Percentiles rank a stretch among this genome's conserved stretches.
Evolutionary conservation across 2,113 vertebrate genomes (phyloP).

Genomic region (Thinocorus orbignyianus): DNA sequence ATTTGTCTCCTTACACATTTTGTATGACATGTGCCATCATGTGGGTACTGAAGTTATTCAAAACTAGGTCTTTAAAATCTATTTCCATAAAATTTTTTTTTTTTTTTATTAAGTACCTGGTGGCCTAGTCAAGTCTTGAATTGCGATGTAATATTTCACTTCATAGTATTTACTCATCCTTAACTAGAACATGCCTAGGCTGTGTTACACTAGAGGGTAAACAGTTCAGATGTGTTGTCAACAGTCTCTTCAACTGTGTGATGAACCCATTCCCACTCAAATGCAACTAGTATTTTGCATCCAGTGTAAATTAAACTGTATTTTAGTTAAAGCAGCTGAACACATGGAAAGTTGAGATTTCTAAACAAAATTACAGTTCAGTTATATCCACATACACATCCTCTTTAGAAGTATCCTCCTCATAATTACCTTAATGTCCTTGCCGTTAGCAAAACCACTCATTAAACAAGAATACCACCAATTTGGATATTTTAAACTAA

Average conservation of each 20-base stretch:
- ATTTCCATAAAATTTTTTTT: not conserved
- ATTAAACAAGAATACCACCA: not conserved
- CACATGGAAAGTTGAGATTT: not conserved
- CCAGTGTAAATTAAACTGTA: not conserved
- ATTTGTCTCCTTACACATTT: accelerated
- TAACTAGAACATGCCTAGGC: not conserved
- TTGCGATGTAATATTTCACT: accelerated
- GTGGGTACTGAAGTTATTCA: not conserved
- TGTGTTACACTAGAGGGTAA: not conserved
- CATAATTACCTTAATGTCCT: not conserved
- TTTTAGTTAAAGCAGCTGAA: not conserved
- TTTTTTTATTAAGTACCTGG: too few relatives aligned
- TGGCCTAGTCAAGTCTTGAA: not conserved
- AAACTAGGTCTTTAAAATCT: not conserved
- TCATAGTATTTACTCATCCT: not conserved
- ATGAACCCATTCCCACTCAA: not conserved
- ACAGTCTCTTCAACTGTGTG: not conserved
- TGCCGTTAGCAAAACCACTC: not conserved
- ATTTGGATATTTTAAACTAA: not conserved
- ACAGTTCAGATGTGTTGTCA: not conserved
- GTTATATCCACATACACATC: not conserved
- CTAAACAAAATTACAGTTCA: not conserved
- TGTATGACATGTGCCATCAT: accelerated
- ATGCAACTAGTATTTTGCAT: not conserved
- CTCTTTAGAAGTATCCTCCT: not conserved